A percentile compares a stretch with the other conserved stretches of the same genome.
These are phyloP conservation scores for Strix occidentalis DNA, from an alignment of 2,797 vertebrate species.

Conservation along the genomic window DNA sequence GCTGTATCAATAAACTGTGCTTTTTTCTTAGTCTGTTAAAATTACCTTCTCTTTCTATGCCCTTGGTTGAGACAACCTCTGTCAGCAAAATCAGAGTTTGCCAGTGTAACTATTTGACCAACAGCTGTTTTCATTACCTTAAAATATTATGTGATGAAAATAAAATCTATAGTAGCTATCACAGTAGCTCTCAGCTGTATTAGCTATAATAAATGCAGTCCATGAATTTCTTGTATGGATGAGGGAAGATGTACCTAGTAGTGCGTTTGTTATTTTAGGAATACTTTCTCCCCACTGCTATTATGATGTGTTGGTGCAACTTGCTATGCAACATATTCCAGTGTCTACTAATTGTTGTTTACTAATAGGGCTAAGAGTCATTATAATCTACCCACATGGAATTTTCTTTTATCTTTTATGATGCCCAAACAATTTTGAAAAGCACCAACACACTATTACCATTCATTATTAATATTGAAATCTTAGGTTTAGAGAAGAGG, in stretches of 20 bases:
- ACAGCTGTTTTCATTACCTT: background rate
- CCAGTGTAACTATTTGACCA: background rate
- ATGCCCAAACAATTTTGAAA: background rate
- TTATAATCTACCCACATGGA: background rate
- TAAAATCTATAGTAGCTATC: background rate
- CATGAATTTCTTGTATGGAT: background rate
- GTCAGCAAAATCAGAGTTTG: background rate
- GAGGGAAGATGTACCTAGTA: background rate
- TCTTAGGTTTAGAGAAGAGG: background rate
- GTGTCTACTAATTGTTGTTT: constrained; percentile 26
- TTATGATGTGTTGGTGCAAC: background rate
- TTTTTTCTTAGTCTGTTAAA: background rate
- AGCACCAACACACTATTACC: background rate
- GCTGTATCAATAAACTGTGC: background rate
- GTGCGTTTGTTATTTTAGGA: background rate
- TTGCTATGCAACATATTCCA: constrained; percentile 34
- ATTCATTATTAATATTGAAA: background rate
- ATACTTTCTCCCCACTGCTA: background rate
- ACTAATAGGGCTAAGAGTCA: background rate
- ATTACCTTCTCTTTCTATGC: background rate
- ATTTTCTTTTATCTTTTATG: constrained; percentile 25
- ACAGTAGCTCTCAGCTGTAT: background rate
- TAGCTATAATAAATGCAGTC: background rate
- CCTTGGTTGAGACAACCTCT: background rate
- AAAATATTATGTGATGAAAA: background rate